A percentile compares a stretch with the other conserved stretches of the same genome.
Evolutionary conservation across 2,888 invertebrate species (phyloP).

Genomic region (Fragum fragum): DNA sequence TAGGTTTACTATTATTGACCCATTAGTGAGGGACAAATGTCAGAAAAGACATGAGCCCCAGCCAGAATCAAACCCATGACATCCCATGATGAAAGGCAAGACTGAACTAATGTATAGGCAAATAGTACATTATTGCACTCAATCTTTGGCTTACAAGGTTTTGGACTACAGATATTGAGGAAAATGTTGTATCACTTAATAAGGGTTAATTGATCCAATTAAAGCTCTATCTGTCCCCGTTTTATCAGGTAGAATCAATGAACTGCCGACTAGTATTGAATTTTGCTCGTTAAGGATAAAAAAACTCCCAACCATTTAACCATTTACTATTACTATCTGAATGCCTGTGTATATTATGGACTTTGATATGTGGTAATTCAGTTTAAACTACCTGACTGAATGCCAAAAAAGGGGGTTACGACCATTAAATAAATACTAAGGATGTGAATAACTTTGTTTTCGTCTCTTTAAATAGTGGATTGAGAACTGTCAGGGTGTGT

Average conservation of each 20-base stretch:
- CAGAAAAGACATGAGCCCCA: no score
- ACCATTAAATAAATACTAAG: constrained; percentile 8
- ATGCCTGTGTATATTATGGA: constrained; percentile 19
- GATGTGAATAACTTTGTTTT: constrained; percentile 13
- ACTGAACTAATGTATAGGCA: no score
- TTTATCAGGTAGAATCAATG: constrained; percentile 14
- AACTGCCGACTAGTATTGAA: constrained; percentile 3
- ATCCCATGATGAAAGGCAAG: no score
- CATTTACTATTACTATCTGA: constrained; percentile 24
- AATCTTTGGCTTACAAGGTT: no score
- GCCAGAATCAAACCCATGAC: no score
- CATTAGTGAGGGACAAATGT: no score
- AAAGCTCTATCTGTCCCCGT: constrained; percentile 6
- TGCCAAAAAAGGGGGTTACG: constrained; percentile 19
- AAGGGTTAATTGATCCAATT: constrained; percentile 6
- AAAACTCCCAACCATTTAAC: constrained; percentile 15
- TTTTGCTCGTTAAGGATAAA: not conserved
- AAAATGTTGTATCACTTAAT: not conserved
- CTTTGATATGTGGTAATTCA: constrained; percentile 23
- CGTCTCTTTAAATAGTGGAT: not conserved
- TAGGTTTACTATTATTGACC: no score
- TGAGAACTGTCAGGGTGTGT: constrained; percentile 4
- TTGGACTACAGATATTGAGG: no score
- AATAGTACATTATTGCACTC: no score
- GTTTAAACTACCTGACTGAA: constrained; percentile 25